Percentiles rank a stretch among this genome's conserved stretches.
Conservation (phyloP, 2,888 invertebrate genomes). For the Caradrina clavipalpis region DNA sequence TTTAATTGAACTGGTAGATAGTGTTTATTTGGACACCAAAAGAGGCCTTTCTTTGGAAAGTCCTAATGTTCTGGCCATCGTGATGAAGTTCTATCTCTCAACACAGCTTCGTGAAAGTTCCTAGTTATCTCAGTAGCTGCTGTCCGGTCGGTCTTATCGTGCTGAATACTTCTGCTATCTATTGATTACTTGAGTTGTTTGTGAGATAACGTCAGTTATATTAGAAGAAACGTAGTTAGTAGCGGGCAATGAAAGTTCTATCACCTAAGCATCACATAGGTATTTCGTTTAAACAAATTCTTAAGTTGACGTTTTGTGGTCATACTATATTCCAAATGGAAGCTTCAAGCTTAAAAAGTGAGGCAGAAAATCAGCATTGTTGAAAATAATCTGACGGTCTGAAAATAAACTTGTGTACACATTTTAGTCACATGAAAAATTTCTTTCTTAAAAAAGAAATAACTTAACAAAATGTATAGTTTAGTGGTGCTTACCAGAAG, state of each 20-base stretch:
- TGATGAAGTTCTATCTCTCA: conserved; percentile 43
- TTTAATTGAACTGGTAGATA: background rate
- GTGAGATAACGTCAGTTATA: conserved; percentile 31
- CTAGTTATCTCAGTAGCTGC: conserved; percentile 44
- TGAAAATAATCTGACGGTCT: no score
- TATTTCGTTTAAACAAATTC: no score
- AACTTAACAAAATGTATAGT: background rate
- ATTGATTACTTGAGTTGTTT: conserved; percentile 38
- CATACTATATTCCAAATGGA: no score
- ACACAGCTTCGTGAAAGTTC: conserved; percentile 50
- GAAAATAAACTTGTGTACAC: no score
- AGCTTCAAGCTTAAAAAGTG: no score
- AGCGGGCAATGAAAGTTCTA: background rate
- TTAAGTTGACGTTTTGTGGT: no score
- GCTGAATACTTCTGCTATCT: conserved; percentile 37
- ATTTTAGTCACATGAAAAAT: no score
- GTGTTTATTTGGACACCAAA: background rate
- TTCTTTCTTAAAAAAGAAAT: no score
- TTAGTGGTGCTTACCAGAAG: conserved; percentile 1
- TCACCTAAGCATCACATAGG: no score
- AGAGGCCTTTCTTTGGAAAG: conserved; percentile 20
- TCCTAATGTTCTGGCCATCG: conserved; percentile 28
- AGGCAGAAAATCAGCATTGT: no score
- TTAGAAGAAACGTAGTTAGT: conserved; percentile 1
- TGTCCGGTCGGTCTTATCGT: conserved; percentile 38